Base-by-base conservation (phyloP, 2,113 vertebrate species). In the Gila orcuttii region DNA sequence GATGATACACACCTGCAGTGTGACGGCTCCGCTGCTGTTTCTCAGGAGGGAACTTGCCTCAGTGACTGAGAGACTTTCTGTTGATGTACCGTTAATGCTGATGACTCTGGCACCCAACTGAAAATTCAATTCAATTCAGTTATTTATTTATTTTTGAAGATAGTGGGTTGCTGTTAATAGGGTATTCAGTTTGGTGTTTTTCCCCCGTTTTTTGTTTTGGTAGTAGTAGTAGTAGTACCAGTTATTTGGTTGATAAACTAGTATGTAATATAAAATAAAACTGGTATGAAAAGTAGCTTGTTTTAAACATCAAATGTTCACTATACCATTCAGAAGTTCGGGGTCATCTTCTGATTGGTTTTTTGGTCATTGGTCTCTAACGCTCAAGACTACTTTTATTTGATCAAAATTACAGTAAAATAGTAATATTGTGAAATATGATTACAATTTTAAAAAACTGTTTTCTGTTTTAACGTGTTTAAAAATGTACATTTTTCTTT, bases 101-200 rank as follows among this genome's bases (percentile, higher is more conserved):
- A 98, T 93, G 90, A 98, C 96, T 89, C 93, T 93, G 89, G 98
- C 97, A 33, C 97, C 97, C 86, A 94, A 94, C 97, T 99, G 89
- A 86, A 84, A 71, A 82, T 66, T 36, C 62, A 82, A 82, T 66
- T 36, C 62, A 82, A 82, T 82, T 82, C 45, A 69, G 15, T 12
- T 81, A 15, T 66, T 82, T 50, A 19, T 31, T 81, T 47, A 45
- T 45, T 15, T 52, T 21, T 77, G n/a, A 52, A 33, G 42, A 19
- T 76, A 19, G 57, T 7, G 25, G 17, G 45, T 33, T n/a, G 45
- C 23, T 33, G 25, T 17, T n/a, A 75, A 9, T 17, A n/a, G 42
- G 3, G 15, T 55, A 11, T 55, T 77, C 47, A 55, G 25, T 77
- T 55, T 33, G 13, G 4, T 31, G 45, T 55, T 11, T 62, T 12